Evolutionary conservation across 2,888 invertebrate genomes (phyloP).

Genomic region (Dorcus parallelipipedus): DNA sequence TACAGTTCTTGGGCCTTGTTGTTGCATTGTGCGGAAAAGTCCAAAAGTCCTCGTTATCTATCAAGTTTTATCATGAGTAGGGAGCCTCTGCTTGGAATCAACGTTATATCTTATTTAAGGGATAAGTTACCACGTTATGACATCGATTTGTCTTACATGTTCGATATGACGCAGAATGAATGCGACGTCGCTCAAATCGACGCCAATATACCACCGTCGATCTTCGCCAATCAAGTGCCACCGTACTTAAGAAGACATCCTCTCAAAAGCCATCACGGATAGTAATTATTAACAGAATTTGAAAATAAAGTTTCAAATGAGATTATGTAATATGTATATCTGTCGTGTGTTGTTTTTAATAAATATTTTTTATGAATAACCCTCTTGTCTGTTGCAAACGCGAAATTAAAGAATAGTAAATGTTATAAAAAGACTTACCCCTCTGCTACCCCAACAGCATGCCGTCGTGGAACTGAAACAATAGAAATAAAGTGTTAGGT

Average conservation of each 20-base stretch:
- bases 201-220: slow-evolving; percentile 38
- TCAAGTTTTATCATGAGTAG: slow-evolving; percentile 80
- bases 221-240: slow-evolving; percentile 32
- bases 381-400: no score
- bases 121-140: slow-evolving; percentile 78
- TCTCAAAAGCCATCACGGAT: slow-evolving; percentile 46
- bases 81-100: slow-evolving; percentile 56
- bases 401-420: no score
- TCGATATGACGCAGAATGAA: slow-evolving; percentile 72
- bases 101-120: slow-evolving; percentile 72
- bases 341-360: no score
- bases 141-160: slow-evolving; percentile 82
- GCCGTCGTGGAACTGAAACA: no score
- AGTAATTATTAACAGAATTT: background rate
- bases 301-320: no score
- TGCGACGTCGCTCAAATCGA: slow-evolving; percentile 53
- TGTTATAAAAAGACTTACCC: no score
- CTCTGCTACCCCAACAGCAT: no score
- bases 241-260: slow-evolving; percentile 47
- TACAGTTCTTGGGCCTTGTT: slow-evolving; percentile 79
- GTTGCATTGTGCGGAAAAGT: slow-evolving; percentile 83
- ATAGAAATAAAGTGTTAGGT: no score
- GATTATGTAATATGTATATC: no score
- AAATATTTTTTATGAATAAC: no score
- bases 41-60: slow-evolving; percentile 71